phyloP scores from a whole-genome alignment of 2,797 vertebrate genomes.

The Artibeus lituratus region DNA sequence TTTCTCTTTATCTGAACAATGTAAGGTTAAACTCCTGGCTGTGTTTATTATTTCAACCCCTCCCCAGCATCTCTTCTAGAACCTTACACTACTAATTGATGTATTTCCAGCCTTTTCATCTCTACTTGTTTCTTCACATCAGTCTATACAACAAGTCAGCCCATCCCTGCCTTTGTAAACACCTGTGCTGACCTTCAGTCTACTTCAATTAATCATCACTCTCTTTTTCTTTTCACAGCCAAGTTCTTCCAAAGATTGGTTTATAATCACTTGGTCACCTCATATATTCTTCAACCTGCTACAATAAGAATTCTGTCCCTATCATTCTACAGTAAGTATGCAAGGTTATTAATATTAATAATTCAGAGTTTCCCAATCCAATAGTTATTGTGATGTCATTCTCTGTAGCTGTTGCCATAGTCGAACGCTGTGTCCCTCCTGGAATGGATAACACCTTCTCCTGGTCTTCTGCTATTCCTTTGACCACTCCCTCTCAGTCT shows the following conservation, averaged over 20 bases:
- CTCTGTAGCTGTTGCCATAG: neutral
- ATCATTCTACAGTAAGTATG: neutral
- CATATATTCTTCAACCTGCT: neutral
- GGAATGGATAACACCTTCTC: neutral
- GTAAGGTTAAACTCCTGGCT: neutral
- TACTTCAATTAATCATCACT: neutral
- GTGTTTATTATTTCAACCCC: neutral
- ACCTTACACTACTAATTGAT: neutral
- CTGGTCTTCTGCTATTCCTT: neutral
- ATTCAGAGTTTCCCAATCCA: neutral
- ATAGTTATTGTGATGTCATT: neutral
- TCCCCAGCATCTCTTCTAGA: neutral
- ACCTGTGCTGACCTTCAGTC: neutral
- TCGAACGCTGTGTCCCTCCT: neutral
- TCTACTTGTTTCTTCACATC: neutral
- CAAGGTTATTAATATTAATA: neutral
- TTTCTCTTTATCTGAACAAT: neutral
- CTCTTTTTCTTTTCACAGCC: neutral
- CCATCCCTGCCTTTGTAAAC: neutral
- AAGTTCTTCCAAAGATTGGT: neutral
- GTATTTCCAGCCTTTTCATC: neutral
- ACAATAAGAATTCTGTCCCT: neutral
- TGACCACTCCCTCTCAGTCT: neutral
- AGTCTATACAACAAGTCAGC: neutral
- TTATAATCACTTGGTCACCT: neutral